Conservation (phyloP, 2,888 invertebrate genomes). For the Diogma glabrata region DNA sequence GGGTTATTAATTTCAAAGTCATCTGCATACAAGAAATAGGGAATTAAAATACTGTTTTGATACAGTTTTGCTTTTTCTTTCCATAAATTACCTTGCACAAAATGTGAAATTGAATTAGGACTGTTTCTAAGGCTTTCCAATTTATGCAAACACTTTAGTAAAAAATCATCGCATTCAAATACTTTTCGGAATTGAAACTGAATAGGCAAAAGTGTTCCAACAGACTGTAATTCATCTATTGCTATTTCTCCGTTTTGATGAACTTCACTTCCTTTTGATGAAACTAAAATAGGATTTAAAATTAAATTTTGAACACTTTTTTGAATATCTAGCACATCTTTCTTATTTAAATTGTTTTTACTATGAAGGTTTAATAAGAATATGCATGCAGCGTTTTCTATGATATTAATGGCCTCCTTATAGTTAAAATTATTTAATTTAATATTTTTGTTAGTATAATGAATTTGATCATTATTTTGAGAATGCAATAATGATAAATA, state of each 20-base stretch:
- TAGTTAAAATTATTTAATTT: no score
- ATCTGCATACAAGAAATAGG: not conserved
- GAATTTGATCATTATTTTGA: no score
- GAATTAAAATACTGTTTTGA: not conserved
- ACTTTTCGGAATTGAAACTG: no score
- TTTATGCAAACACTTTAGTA: not conserved
- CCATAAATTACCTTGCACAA: conserved; percentile 1
- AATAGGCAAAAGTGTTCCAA: not conserved
- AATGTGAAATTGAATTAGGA: not conserved
- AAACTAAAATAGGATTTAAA: not conserved
- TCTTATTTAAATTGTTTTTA: conserved; percentile 1
- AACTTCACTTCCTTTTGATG: not conserved
- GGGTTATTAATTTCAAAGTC: no score
- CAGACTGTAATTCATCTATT: not conserved
- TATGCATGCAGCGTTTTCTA: no score
- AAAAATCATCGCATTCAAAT: not conserved
- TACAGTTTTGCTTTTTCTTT: no score
- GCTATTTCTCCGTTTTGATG: not conserved
- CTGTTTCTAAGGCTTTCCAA: not conserved
- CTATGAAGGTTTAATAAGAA: not conserved
- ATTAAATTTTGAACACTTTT: not conserved
- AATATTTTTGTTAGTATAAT: no score
- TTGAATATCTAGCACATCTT: not conserved
- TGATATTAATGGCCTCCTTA: no score
- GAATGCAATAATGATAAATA: no score